Conservation (phyloP, 2,888 invertebrate species). For the Drosophila nr. perissopoda region DNA sequence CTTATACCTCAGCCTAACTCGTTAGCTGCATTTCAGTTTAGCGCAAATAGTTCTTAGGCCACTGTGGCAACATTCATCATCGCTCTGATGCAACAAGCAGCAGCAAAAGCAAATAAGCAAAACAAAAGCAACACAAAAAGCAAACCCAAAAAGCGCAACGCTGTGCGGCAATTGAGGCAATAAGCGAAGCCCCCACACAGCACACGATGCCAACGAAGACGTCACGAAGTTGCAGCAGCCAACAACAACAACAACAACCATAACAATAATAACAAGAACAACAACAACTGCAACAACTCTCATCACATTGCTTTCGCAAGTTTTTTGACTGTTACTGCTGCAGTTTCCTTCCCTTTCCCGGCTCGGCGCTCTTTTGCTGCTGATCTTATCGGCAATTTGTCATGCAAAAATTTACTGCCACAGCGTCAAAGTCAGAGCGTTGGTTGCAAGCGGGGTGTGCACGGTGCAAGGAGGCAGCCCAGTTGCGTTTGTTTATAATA, state of each 20-base stretch:
- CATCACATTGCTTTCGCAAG: conserved; percentile 33
- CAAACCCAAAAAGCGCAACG: conserved; percentile 30
- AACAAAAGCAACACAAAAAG: conserved; percentile 24
- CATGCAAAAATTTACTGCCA: conserved; percentile 78
- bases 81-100: conserved; percentile 50
- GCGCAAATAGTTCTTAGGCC: background rate
- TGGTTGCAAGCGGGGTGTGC: conserved; percentile 2
- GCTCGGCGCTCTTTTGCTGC: conserved; percentile 32
- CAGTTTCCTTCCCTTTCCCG: conserved; percentile 26
- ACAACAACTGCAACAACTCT: conserved; percentile 22
- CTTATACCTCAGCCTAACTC: background rate
- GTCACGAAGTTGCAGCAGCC: conserved; percentile 39
- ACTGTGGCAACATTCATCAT: conserved; percentile 52
- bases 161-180: conserved; percentile 33
- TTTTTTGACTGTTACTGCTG: conserved; percentile 26
- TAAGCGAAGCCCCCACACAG: conserved; percentile 58
- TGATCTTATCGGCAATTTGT: conserved; percentile 82
- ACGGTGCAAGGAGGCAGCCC: conserved; percentile 1
- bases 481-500: conserved; percentile 70
- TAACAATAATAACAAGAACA: background rate
- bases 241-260: conserved; percentile 18
- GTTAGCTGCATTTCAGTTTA: background rate
- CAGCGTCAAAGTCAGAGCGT: conserved; percentile 33
- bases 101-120: conserved; percentile 37
- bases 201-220: conserved; percentile 51